A percentile compares a stretch with the other conserved stretches of the same genome.
These are phyloP conservation scores for Spheniscus mendiculus DNA, from an alignment of 2,113 vertebrate genomes.

Conservation along the genomic window DNA sequence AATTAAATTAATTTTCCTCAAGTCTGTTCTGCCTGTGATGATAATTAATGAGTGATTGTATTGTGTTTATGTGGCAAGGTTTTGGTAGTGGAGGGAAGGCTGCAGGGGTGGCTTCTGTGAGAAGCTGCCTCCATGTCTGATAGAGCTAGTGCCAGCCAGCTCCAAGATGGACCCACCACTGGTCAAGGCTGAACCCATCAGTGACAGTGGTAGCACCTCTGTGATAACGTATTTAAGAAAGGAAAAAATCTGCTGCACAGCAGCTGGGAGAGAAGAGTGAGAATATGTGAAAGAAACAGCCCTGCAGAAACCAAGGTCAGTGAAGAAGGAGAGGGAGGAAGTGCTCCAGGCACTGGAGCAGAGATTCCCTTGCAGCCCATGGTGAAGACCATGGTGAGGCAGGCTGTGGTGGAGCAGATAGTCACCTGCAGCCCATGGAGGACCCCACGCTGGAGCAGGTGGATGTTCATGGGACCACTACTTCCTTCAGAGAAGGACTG, in stretches of 20 bases:
- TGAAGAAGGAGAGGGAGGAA: neutral
- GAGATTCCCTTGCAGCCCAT: neutral
- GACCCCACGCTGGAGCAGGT: neutral
- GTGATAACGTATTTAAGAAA: neutral
- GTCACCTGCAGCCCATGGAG: too few relatives aligned
- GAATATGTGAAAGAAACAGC: neutral
- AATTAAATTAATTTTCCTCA: neutral
- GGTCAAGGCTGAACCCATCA: neutral
- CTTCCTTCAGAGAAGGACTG: neutral
- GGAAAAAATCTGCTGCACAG: neutral
- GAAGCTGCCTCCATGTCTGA: neutral
- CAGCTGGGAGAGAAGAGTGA: neutral
- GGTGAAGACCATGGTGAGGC: neutral
- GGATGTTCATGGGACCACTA: neutral
- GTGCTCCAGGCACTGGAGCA: fast-evolving
- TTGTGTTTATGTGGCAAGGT: neutral
- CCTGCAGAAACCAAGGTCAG: neutral
- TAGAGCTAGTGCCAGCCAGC: neutral
- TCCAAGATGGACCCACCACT: fast-evolving
- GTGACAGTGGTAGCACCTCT: too few relatives aligned
- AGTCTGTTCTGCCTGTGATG: neutral
- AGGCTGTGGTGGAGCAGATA: neutral
- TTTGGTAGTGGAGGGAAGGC: neutral
- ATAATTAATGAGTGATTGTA: neutral
- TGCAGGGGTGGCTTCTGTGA: neutral